Evolutionary conservation across 2,888 invertebrate species (phyloP).

Genomic region (Caenorhabditis sulstoni): DNA sequence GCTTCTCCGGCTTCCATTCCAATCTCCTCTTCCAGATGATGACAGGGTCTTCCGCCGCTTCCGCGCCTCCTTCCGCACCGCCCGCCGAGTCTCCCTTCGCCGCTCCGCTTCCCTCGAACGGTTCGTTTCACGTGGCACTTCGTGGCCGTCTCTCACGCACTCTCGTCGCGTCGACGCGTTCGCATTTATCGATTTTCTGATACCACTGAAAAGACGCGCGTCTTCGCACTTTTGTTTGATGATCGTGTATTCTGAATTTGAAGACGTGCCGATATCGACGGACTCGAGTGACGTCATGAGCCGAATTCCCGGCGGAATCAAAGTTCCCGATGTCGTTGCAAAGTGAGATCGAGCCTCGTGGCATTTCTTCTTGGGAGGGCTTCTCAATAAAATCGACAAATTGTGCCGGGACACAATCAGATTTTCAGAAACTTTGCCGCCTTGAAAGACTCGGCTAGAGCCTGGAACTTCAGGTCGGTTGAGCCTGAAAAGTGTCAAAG

Average conservation of each 20-base stretch:
- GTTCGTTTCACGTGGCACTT: constrained; percentile 26
- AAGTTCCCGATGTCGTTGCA: constrained; percentile 43
- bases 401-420: neutral
- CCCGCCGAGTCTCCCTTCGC: constrained; percentile 37
- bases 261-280: constrained; percentile 21
- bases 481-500: too few species aligned
- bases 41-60: constrained; percentile 38
- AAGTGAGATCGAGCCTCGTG: too few species aligned
- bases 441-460: too few species aligned
- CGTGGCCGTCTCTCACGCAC: neutral
- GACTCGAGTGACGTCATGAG: constrained; percentile 52
- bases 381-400: too few species aligned
- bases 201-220: neutral
- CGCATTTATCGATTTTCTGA: constrained; percentile 18
- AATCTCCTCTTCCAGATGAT: constrained; percentile 44
- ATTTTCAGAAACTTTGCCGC: constrained; percentile 2
- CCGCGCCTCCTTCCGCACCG: constrained; percentile 37
- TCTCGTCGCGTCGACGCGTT: neutral
- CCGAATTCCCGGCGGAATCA: constrained; percentile 53
- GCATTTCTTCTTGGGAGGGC: too few species aligned
- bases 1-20: neutral
- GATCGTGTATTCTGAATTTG: constrained; percentile 23
- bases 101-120: constrained; percentile 11
- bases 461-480: too few species aligned
- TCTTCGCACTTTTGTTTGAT: neutral